Percentiles rank a stretch among this genome's conserved stretches.
phyloP scores from a whole-genome alignment of 2,797 vertebrate species.

The Nyctibius grandis region DNA sequence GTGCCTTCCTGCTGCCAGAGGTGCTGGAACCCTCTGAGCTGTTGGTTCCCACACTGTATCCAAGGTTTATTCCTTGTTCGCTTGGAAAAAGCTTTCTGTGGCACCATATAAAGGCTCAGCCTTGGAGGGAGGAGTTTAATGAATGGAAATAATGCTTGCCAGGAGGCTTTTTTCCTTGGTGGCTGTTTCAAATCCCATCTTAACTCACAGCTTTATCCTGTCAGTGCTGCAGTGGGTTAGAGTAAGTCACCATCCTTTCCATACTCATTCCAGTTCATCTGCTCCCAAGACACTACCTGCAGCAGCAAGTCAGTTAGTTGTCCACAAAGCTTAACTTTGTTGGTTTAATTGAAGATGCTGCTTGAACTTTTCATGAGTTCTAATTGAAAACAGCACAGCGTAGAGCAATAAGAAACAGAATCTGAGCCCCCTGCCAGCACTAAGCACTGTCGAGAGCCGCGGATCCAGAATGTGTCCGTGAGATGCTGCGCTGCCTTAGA shows the following conservation, averaged over 20 bases:
- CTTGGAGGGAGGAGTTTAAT: neutral
- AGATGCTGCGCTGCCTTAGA: neutral
- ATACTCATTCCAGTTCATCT: neutral
- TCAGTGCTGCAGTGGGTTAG: neutral
- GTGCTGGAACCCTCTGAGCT: neutral
- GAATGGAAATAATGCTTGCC: neutral
- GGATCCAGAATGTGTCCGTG: accelerated
- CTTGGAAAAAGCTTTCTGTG: neutral
- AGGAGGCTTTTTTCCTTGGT: neutral
- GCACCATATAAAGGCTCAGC: neutral
- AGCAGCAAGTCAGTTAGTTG: neutral
- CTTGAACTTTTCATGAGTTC: neutral
- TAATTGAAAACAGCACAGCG: neutral
- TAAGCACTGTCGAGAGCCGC: neutral
- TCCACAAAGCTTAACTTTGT: neutral
- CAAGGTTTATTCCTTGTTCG: neutral
- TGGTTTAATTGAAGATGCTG: neutral
- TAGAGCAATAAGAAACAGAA: neutral
- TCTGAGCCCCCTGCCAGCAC: neutral
- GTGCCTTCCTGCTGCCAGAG: neutral
- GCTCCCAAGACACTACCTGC: neutral
- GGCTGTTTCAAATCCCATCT: neutral
- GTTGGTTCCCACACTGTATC: accelerated
- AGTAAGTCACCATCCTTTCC: neutral
- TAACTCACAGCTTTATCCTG: neutral